Percentiles rank a stretch among this genome's conserved stretches.
These are phyloP conservation scores for Deilephila elpenor DNA, from an alignment of 2,888 invertebrate genomes.

Conservation along the genomic window DNA sequence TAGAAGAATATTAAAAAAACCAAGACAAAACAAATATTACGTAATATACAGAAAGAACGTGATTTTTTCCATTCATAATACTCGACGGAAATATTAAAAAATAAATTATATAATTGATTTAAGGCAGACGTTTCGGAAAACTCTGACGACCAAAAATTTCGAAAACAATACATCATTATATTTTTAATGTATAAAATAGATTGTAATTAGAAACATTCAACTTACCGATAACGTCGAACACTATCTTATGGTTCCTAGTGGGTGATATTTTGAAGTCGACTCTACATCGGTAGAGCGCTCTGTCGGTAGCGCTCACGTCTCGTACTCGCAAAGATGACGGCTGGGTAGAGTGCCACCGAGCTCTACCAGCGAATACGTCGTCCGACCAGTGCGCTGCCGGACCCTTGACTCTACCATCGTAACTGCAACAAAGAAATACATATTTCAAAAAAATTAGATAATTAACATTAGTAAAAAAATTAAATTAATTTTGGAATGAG, in stretches of 20 bases:
- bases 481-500: not conserved
- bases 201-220: not conserved
- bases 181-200: too few species aligned
- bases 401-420: constrained; percentile 86
- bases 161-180: too few species aligned
- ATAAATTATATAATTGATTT: too few species aligned
- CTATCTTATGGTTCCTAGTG: constrained; percentile 90
- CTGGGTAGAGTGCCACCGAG: constrained; percentile 87
- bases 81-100: too few species aligned
- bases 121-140: too few species aligned
- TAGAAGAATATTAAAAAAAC: too few species aligned
- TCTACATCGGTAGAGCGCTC: constrained; percentile 91
- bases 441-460: too few species aligned
- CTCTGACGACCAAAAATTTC: too few species aligned
- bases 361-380: constrained; percentile 86
- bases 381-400: constrained; percentile 90
- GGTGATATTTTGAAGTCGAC: constrained; percentile 93
- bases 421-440: constrained; percentile 74
- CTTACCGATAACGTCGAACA: constrained; percentile 90
- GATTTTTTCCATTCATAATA: too few species aligned
- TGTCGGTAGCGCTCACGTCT: constrained; percentile 88
- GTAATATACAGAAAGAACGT: too few species aligned
- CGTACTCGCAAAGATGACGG: constrained; percentile 89
- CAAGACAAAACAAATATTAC: too few species aligned
- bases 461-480: not conserved